A percentile compares a stretch with the other conserved stretches of the same genome.
Evolutionary conservation across 2,888 invertebrate genomes (phyloP).

Genomic region (Omphaloscelis lunosa): DNA sequence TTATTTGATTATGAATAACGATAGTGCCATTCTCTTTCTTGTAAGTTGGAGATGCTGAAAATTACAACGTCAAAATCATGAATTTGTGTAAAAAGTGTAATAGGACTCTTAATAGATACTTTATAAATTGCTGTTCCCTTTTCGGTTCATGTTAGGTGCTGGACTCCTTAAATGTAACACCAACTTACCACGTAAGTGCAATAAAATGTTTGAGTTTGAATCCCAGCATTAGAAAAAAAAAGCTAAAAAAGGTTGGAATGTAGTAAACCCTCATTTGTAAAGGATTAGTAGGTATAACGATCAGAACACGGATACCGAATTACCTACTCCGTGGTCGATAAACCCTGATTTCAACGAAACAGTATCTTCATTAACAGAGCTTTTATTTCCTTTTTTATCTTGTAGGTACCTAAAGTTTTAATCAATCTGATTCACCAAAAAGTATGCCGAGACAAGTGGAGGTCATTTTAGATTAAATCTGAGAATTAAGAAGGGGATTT

Average conservation of each 20-base stretch:
- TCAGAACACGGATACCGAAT: not conserved
- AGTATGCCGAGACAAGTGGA: not conserved
- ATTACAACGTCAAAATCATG: too few relatives aligned
- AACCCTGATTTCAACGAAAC: slow-evolving; percentile 1
- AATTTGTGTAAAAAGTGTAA: too few relatives aligned
- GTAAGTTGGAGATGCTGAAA: too few relatives aligned
- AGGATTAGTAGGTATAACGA: not conserved
- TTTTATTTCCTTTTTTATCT: slow-evolving; percentile 11
- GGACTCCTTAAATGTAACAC: not conserved
- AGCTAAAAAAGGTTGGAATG: not conserved
- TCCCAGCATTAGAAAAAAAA: not conserved
- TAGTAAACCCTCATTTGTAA: not conserved
- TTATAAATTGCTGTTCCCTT: not conserved
- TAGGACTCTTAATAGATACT: too few relatives aligned
- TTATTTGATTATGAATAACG: too few relatives aligned
- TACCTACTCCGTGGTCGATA: not conserved
- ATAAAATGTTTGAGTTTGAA: not conserved
- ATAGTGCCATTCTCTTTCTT: too few relatives aligned
- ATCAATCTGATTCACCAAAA: slow-evolving; percentile 17
- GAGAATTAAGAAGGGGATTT: slow-evolving; percentile 46
- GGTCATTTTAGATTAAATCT: slow-evolving; percentile 46
- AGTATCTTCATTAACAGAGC: slow-evolving; percentile 5
- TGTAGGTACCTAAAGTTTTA: not conserved
- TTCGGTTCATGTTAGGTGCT: not conserved
- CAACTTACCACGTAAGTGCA: not conserved